Evolutionary conservation across 2,797 vertebrate genomes (phyloP), one percentile per base, ranked within the genome.

Genomic region (Lepus townsendii): DNA sequence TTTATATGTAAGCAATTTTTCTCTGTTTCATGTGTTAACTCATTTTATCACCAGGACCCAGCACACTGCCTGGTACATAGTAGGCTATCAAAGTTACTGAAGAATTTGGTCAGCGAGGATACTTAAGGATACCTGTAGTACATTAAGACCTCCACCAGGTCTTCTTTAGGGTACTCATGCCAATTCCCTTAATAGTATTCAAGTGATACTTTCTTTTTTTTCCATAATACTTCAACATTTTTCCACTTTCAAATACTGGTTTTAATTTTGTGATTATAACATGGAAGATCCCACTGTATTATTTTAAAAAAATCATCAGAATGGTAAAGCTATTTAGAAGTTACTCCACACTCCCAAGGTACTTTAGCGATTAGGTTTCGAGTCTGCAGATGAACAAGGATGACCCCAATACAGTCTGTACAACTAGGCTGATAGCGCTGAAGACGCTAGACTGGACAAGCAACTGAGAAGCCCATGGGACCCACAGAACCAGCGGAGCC

Each of bases 311-410:
- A 97, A 98, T 93, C 96, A 98, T 97, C 96, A 98, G 98, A 95
- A 98, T 98, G 98, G 98, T 98, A 98, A 98, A 98, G 98, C 97
- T 98, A 98, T 98, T 98, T 97, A 98, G 98, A 98, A 98, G 97
- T 98, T 98, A 98, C 96, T 98, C 98, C 96, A 98, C 96, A 98
- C 97, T 98, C 97, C 97, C 96, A 98, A 98, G 96, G 97, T 98
- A 98, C 96, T 98, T 97, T 97, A 98, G 98, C 97, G 97, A 98
- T 98, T 98, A 98, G 98, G 97, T 96, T 98, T 98, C 97, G 94
- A 98, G 91, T 97, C 95, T 98, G 98, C 97, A 98, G 96, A 97
- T 98, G 98, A 98, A 98, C 94, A 97, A 96, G 88, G 96, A 96
- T 88, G 96, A 98, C 97, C 97, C 97, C 97, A 98, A 98, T 97